Percentiles rank a stretch among this genome's conserved stretches.
Conservation (phyloP, 2,797 vertebrate species). For the Neosilurus mollespiculum region DNA sequence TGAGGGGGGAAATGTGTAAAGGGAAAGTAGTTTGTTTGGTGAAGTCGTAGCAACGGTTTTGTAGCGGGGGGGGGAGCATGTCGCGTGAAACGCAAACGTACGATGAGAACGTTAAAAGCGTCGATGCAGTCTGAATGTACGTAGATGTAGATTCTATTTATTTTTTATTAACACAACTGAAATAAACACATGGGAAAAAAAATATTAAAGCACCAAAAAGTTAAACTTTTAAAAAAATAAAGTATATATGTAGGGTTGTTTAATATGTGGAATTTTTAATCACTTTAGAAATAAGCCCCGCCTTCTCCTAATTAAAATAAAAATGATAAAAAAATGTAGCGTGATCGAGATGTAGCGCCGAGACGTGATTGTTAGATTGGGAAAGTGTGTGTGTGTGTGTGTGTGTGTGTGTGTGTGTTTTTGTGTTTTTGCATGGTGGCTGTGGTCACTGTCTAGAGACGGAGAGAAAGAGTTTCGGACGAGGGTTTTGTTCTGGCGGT, state of each 20-base stretch:
- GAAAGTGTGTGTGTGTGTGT: constrained; percentile 55
- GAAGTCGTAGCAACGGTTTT: neutral
- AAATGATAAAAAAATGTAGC: neutral
- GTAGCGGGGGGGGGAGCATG: neutral
- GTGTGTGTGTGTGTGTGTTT: neutral
- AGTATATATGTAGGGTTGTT: constrained; percentile 53
- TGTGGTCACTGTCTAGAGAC: constrained; percentile 72
- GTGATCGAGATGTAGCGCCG: constrained; percentile 40
- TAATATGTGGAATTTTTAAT: constrained; percentile 65
- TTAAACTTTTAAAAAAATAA: constrained; percentile 26
- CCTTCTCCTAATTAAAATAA: neutral
- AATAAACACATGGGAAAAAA: constrained; percentile 58
- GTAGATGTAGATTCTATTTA: constrained; percentile 50
- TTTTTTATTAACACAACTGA: constrained; percentile 21
- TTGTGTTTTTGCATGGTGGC: constrained; percentile 39
- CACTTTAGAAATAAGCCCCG: constrained; percentile 35
- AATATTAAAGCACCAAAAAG: constrained; percentile 42
- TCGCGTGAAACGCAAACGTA: neutral
- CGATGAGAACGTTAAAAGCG: neutral
- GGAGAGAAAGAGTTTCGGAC: constrained; percentile 55
- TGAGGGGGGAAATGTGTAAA: neutral
- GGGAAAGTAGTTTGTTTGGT: neutral
- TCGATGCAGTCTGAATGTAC: constrained; percentile 61
- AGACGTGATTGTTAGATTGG: constrained; percentile 31
- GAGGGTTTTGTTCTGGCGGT: constrained; percentile 14